phyloP scores from a whole-genome alignment of 2,113 vertebrate genomes.

The Periophthalmus modestus region DNA sequence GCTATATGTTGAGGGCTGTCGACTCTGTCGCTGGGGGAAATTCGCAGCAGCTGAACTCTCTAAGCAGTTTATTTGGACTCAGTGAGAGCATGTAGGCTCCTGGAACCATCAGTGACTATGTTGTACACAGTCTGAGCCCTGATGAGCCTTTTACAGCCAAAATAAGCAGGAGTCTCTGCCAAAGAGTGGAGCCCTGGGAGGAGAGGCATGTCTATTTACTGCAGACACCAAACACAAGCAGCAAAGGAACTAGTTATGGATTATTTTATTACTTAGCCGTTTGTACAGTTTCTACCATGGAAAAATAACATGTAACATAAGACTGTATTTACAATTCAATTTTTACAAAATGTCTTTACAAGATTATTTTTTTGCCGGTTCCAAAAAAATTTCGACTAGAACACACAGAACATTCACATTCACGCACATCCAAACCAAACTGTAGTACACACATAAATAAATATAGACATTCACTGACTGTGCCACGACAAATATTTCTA shows the following conservation, averaged over 20 bases:
- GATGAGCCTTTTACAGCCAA: slow-evolving; percentile 58
- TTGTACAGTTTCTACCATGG: slow-evolving; percentile 90
- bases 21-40: slow-evolving; percentile 31
- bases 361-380: slow-evolving; percentile 73
- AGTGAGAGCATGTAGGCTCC: slow-evolving; percentile 48
- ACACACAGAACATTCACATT: slow-evolving; percentile 79
- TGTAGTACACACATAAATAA: slow-evolving; percentile 94
- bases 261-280: slow-evolving; percentile 90
- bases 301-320: slow-evolving; percentile 84
- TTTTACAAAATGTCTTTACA: slow-evolving; percentile 92
- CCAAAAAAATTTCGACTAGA: slow-evolving; percentile 70
- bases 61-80: slow-evolving; percentile 73
- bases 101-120: slow-evolving; percentile 52
- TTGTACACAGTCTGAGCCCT: slow-evolving; percentile 44
- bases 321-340: slow-evolving; percentile 91
- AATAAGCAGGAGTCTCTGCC: slow-evolving; percentile 65
- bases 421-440: slow-evolving; percentile 82
- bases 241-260: slow-evolving; percentile 68
- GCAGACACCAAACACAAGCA: slow-evolving; percentile 52
- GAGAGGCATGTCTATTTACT: slow-evolving; percentile 51
- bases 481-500: slow-evolving; percentile 82
- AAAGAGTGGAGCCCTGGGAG: slow-evolving; percentile 40
- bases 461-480: slow-evolving; percentile 88
- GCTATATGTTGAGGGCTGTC: slow-evolving; percentile 30
- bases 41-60: slow-evolving; percentile 42